Evolutionary conservation across 2,113 vertebrate species (phyloP).

Genomic region (Nycticebus coucang): DNA sequence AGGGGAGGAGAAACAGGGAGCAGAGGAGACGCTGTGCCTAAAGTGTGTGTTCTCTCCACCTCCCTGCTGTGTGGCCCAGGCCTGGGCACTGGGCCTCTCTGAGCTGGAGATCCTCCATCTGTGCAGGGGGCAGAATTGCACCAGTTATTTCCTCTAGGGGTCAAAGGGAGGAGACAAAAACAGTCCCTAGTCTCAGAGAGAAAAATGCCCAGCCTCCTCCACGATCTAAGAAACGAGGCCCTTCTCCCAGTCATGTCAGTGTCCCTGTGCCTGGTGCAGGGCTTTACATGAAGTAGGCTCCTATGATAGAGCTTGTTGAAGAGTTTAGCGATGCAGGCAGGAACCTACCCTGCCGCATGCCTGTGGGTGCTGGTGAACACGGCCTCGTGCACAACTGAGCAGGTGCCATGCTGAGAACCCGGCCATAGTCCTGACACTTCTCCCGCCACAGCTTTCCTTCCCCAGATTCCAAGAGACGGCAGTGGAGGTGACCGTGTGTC

Average conservation of each 20-base stretch:
- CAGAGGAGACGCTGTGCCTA: accelerated
- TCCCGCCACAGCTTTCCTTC: not conserved
- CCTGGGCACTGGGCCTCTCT: not conserved
- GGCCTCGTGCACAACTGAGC: not conserved
- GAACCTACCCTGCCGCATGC: not conserved
- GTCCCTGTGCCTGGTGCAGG: accelerated
- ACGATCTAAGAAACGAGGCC: not conserved
- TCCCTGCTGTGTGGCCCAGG: accelerated
- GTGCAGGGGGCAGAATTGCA: not conserved
- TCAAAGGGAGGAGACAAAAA: not conserved
- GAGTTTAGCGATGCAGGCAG: not conserved
- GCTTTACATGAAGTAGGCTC: not conserved
- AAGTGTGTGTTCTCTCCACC: not conserved
- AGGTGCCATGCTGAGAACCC: not conserved
- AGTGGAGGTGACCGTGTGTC: not conserved
- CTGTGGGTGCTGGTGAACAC: too few relatives aligned
- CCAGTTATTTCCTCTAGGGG: not conserved
- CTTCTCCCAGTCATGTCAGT: not conserved
- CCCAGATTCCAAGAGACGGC: not conserved
- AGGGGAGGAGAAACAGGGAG: not conserved
- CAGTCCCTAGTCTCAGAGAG: not conserved
- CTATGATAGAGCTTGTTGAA: accelerated
- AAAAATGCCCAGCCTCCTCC: not conserved
- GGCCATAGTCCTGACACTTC: accelerated
- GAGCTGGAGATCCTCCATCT: not conserved